A percentile compares a stretch with the other conserved stretches of the same genome.
These are phyloP conservation scores for Platycheirus albimanus DNA, from an alignment of 2,888 invertebrate genomes.

Conservation along the genomic window DNA sequence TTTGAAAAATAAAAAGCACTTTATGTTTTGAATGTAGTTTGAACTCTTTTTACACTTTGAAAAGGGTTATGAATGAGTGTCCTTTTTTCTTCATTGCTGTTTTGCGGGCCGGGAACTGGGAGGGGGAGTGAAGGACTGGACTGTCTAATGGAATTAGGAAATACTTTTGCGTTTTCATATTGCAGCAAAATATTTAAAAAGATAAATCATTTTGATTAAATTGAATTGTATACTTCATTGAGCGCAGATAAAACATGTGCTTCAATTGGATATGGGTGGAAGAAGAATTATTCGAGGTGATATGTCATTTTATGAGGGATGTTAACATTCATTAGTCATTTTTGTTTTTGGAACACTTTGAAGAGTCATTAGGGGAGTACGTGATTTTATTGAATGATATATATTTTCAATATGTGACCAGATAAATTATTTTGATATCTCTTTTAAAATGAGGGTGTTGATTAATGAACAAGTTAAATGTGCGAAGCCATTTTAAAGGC, in stretches of 20 bases:
- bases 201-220: constrained; percentile 70
- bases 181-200: background rate
- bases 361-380: background rate
- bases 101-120: too few species aligned
- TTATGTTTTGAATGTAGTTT: constrained; percentile 47
- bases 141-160: constrained; percentile 65
- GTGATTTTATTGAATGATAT: too few species aligned
- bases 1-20: constrained; percentile 43
- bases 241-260: constrained; percentile 43
- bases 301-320: constrained; percentile 31
- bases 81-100: background rate
- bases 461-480: too few species aligned
- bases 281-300: constrained; percentile 33
- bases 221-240: constrained; percentile 53
- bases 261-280: constrained; percentile 12
- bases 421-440: too few species aligned
- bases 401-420: too few species aligned
- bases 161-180: constrained; percentile 16
- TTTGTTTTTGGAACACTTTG: background rate
- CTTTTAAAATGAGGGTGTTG: too few species aligned
- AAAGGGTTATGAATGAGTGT: constrained; percentile 60
- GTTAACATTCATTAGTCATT: constrained; percentile 41
- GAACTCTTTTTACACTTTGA: constrained; percentile 35
- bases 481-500: too few species aligned
- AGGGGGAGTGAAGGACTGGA: too few species aligned